phyloP scores from a whole-genome alignment of 2,797 vertebrate genomes.

The Lagodon rhomboides region DNA sequence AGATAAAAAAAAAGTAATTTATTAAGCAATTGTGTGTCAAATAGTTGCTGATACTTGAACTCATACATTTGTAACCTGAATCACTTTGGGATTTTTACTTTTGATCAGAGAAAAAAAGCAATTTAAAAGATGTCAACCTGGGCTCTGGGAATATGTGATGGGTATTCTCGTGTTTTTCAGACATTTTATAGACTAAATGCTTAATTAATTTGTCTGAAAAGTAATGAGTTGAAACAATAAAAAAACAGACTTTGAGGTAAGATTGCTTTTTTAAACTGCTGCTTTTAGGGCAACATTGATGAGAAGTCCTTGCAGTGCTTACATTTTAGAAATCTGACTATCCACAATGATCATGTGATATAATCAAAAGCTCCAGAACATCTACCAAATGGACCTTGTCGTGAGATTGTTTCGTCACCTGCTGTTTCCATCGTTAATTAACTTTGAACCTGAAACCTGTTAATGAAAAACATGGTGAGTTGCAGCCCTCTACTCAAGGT shows the following conservation, averaged over 20 bases:
- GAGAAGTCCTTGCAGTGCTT: no score
- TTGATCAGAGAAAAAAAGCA: not conserved
- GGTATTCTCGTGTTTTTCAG: not conserved
- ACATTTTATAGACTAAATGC: not conserved
- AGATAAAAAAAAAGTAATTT: not conserved
- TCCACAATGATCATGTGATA: not conserved
- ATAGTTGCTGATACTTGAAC: not conserved
- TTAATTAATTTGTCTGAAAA: not conserved
- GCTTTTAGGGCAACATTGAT: not conserved
- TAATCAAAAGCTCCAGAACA: not conserved
- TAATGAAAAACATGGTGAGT: not conserved
- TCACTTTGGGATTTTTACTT: not conserved
- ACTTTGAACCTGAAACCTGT: not conserved
- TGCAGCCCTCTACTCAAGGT: not conserved
- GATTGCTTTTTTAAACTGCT: not conserved
- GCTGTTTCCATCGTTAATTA: not conserved
- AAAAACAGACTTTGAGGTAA: not conserved
- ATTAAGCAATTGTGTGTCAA: not conserved
- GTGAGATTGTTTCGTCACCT: not conserved
- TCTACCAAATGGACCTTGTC: not conserved
- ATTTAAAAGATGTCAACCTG: not conserved
- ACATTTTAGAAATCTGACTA: not conserved
- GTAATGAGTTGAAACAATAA: not conserved
- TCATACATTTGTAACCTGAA: not conserved
- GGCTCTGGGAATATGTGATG: not conserved